Percentiles rank a stretch among this genome's conserved stretches.
phyloP scores from a whole-genome alignment of 2,113 vertebrate species.

The Cheilinus undulatus region DNA sequence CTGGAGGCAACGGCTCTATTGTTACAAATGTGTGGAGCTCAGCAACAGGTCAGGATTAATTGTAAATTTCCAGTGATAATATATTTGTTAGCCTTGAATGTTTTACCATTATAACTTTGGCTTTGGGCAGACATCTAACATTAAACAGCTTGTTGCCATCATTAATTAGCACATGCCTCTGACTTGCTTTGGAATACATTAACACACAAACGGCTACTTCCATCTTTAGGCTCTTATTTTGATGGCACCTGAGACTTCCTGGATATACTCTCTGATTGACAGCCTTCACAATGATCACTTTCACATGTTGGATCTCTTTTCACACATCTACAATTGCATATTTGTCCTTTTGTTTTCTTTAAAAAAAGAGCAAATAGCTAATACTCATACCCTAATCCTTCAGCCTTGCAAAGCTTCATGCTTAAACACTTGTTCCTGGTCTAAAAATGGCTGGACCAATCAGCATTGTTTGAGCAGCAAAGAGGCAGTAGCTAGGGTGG shows the following conservation, averaged over 20 bases:
- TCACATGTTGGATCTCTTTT: neutral
- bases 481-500: too few relatives aligned
- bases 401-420: too few relatives aligned
- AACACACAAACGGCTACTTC: neutral
- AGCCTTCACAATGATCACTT: neutral
- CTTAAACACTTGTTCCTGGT: too few relatives aligned
- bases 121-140: slow-evolving; percentile 30
- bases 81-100: slow-evolving; percentile 12
- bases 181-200: neutral
- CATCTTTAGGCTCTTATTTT: neutral
- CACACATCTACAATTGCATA: too few relatives aligned
- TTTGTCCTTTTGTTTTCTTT: too few relatives aligned
- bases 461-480: too few relatives aligned
- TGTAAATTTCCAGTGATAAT: slow-evolving; percentile 36
- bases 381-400: too few relatives aligned
- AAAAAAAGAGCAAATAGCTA: too few relatives aligned
- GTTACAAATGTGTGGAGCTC: slow-evolving; percentile 27
- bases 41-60: slow-evolving; percentile 35
- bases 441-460: too few relatives aligned
- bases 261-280: neutral
- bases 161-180: slow-evolving; percentile 5
- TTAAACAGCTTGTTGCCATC: slow-evolving; percentile 32
- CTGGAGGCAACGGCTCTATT: slow-evolving; percentile 28
- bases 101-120: slow-evolving; percentile 31
- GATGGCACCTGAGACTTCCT: neutral